Conservation (phyloP, 37 sponge, comb jelly and placozoan genomes). For the Beroe forskalii region DNA sequence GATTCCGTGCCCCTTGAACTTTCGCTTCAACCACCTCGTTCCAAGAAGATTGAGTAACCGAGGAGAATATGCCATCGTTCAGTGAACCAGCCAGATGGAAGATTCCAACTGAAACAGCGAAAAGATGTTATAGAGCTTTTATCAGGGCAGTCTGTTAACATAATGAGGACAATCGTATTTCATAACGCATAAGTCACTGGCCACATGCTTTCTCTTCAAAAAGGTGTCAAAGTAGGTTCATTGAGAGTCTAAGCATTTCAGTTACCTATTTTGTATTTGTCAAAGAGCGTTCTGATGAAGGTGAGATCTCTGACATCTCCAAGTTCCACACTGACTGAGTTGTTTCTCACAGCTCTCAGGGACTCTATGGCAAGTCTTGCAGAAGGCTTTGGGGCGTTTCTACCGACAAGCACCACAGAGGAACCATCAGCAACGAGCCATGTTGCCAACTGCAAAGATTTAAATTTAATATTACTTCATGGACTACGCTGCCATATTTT, state of each 20-base stretch:
- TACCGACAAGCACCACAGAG: not conserved
- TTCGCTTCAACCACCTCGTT: not conserved
- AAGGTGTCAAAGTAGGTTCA: too few relatives aligned
- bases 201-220: too few relatives aligned
- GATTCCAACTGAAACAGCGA: slow-evolving; percentile 10
- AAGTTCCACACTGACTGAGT: not conserved
- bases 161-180: too few relatives aligned
- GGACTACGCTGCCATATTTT: too few relatives aligned
- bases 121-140: too few relatives aligned
- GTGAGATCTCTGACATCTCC: not conserved
- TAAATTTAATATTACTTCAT: too few relatives aligned
- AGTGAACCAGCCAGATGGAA: slow-evolving; percentile 31
- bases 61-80: slow-evolving; percentile 1
- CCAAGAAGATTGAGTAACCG: not conserved
- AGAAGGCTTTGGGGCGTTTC: not conserved
- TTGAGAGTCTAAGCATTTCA: too few relatives aligned
- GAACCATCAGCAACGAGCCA: not conserved
- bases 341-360: not conserved
- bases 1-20: not conserved
- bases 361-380: not conserved
- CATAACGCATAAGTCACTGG: too few relatives aligned
- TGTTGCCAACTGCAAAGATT: not conserved
- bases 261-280: slow-evolving; percentile 6
- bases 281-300: not conserved
- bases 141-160: too few relatives aligned